Percentiles rank a stretch among this genome's conserved stretches.
Conservation (phyloP, 2,888 invertebrate species). For the Aphidoletes aphidimyza region DNA sequence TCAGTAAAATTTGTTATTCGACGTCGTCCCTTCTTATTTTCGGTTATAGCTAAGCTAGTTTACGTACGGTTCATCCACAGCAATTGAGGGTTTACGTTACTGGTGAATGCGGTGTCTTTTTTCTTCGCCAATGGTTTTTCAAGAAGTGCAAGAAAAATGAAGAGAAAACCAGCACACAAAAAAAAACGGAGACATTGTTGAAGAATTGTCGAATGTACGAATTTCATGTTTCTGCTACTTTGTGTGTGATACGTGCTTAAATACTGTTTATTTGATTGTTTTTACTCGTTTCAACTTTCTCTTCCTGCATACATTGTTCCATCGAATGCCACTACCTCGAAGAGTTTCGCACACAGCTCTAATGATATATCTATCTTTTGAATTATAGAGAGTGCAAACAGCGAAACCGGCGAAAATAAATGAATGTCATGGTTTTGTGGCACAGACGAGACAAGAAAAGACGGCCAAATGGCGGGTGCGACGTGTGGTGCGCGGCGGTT, state of each 20-base stretch:
- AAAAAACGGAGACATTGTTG: neutral
- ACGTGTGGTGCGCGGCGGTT: neutral
- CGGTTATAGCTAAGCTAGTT: constrained; percentile 31
- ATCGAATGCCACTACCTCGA: neutral
- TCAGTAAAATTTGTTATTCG: constrained; percentile 6
- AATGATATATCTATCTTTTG: constrained; percentile 52
- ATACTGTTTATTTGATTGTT: constrained; percentile 23
- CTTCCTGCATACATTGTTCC: neutral
- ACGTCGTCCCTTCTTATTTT: constrained; percentile 21
- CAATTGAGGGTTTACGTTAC: constrained; percentile 27
- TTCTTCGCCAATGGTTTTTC: neutral
- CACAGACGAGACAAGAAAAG: neutral
- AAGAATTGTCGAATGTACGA: constrained; percentile 4
- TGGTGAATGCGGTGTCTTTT: neutral
- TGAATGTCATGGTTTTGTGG: constrained; percentile 50
- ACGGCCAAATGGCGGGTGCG: neutral
- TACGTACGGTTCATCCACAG: constrained; percentile 19
- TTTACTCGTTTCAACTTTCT: neutral
- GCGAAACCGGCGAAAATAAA: neutral
- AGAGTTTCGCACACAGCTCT: constrained; percentile 20
- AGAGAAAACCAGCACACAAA: no score
- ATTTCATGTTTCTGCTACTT: constrained; percentile 20
- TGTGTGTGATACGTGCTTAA: constrained; percentile 35
- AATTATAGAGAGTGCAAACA: constrained; percentile 50
- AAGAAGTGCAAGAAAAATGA: neutral